Evolutionary conservation across 2,797 vertebrate genomes (phyloP).

Genomic region (Odontamblyopus lacepedii): DNA sequence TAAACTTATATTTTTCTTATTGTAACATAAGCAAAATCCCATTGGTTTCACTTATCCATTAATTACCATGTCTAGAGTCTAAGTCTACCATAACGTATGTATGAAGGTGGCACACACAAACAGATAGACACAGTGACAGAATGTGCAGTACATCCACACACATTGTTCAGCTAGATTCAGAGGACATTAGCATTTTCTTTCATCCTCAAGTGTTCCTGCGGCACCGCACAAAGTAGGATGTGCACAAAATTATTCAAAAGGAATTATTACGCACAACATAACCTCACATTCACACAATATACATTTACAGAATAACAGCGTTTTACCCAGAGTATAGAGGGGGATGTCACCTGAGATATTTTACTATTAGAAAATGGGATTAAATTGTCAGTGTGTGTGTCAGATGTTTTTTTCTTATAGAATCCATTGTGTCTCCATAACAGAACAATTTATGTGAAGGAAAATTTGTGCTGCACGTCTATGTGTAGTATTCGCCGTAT

Average conservation of each 20-base stretch:
- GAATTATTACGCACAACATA: conserved; percentile 61
- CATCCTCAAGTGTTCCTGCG: conserved; percentile 71
- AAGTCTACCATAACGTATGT: conserved; percentile 43
- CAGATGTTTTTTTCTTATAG: conserved; percentile 9
- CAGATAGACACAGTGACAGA: conserved; percentile 17
- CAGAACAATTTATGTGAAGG: conserved; percentile 4
- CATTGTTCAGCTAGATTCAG: conserved; percentile 54
- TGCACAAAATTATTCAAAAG: conserved; percentile 72
- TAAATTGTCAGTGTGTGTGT: conserved; percentile 17
- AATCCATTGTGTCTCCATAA: not conserved
- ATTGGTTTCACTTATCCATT: conserved; percentile 59
- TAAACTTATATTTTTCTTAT: conserved; percentile 4
- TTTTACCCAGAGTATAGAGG: not conserved
- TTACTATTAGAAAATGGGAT: conserved; percentile 31
- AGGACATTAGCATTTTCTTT: conserved; percentile 74
- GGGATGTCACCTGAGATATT: conserved; percentile 19
- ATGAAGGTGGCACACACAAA: conserved; percentile 34
- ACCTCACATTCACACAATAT: conserved; percentile 24
- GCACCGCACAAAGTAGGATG: conserved; percentile 64
- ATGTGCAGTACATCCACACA: conserved; percentile 32
- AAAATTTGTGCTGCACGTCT: conserved; percentile 2
- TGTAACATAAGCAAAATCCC: conserved; percentile 26
- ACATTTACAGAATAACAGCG: conserved; percentile 19
- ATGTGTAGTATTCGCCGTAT: conserved; percentile 18
- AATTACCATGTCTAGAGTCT: conserved; percentile 52